Base-by-base conservation (phyloP, 2,888 invertebrate genomes). In the Caenorhabditis sp. region DNA sequence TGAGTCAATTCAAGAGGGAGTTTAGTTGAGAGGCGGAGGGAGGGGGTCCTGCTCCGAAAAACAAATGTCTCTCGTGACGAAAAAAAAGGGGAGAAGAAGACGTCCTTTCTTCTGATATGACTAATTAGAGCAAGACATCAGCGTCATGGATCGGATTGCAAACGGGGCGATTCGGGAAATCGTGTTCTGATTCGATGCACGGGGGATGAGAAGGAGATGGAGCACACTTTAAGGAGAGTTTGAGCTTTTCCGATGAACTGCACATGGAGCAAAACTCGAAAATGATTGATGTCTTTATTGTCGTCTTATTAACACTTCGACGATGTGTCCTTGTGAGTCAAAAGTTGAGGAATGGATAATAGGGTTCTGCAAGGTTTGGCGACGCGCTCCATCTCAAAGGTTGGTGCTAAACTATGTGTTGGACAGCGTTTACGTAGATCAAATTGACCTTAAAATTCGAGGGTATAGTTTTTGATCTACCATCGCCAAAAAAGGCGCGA, bases 1-100 rank as follows among this genome's bases (percentile, higher is more conserved):
- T 79, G 79, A 70, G 79, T 63, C 68, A 28, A 72, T 24, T 68
- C 31, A 49, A 19, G 8, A 41, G n/a, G n/a, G n/a, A n/a, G n/a
- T n/a, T n/a, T 24, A 28, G 31, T n/a, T n/a, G 59, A 63, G 47
- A 35, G 6, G 41, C 26, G 44, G 56, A 24, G 12, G 22, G 35
- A 35, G 35, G 38, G 16, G 19, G 51, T n/a, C 41, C 14, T 16
- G 41, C 38, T 26, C 16, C 16, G 47, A 75, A 38, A 66, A 7
- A 26, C 19, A 41, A 38, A 41, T 19, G n/a, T 16, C 59, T 76
- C 76, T 44, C 28, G 76, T 68, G 76, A 75, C 44, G 58, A 24
- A 26, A 26, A 26, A 12, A 10, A 54, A 51, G 51, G 7, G 22
- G 26, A 26, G 26, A 26, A 24, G 54, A 54, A 54, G 54, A 26